Evolutionary conservation across 2,888 invertebrate species (phyloP), one percentile per base, ranked within the genome.

Genomic region (Criorhina ranunculi): DNA sequence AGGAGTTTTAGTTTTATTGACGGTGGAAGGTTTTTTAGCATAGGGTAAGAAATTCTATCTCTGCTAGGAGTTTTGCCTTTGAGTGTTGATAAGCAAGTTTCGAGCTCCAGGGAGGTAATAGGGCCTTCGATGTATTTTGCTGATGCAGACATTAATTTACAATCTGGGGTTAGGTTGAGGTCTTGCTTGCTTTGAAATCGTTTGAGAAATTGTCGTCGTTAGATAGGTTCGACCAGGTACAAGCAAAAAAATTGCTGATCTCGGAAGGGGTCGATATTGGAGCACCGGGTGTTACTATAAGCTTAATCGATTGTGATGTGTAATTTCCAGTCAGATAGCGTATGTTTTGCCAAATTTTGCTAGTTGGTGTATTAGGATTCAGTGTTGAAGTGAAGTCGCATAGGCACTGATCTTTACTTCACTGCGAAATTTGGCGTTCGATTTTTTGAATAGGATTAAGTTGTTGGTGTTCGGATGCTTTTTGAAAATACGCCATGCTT

Each of bases 51-150:
- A 15, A 60, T 29, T 5, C 42, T 24, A 9, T 59, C 59, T 19
- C 59, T 17, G n/a, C 59, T 24, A 5, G 59, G 40, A 2, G 59
- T 42, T 59, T 40, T 60, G 15, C 60, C 60, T 8, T 31, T 60
- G 2, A 60, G 15, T 29, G 31, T 24, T 12, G 24, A 12, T 8
- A 42, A 9, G 15, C 12, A 42, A n/a, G 6, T 15, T 11, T 60
- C 29, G 4, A 60, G n/a, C 5, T 60, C 42, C 4, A n/a, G 8
- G 11, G 5, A 11, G 9, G 37, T 37, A 24, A 24, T 24, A 24
- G 24, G 24, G 24, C 24, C 24, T 24, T 24, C 24, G 6, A 59
- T 19, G 6, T 6, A 40, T 59, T 8, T 19, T 3, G 40, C 59
- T n/a, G 29, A 59, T 12, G 17, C 5, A 7, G 57, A 49, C 24